These are phyloP conservation scores for Psilopogon haemacephalus DNA, from an alignment of 2,113 vertebrate species.

Conservation along the genomic window DNA sequence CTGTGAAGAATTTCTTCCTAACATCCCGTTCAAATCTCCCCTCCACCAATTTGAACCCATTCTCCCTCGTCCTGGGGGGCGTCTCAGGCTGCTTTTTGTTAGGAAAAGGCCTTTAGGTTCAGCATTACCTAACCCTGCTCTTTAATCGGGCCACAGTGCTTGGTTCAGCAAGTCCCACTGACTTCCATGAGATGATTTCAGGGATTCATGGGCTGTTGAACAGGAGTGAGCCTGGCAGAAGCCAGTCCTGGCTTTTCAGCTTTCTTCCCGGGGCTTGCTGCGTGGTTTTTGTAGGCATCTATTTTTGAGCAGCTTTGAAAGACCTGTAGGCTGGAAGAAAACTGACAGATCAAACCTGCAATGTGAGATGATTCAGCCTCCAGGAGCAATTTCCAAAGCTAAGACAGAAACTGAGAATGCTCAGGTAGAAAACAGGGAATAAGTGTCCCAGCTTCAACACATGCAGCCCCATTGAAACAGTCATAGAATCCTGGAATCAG, in stretches of 20 bases:
- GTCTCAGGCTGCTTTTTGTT: no score
- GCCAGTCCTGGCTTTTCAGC: neutral
- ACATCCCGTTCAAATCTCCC: no score
- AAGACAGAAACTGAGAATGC: neutral
- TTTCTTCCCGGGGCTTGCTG: neutral
- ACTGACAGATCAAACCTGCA: neutral
- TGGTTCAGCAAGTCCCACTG: neutral
- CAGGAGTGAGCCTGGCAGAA: neutral
- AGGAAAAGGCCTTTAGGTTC: no score
- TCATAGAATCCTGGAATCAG: no score
- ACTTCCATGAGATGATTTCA: neutral
- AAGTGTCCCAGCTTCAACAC: neutral
- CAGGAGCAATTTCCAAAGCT: neutral
- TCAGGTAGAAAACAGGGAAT: neutral
- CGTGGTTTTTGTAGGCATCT: neutral
- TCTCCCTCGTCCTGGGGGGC: no score
- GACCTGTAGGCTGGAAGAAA: neutral
- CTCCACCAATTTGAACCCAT: no score
- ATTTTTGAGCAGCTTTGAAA: neutral
- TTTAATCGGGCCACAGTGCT: neutral
- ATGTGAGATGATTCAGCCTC: neutral
- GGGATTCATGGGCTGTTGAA: neutral
- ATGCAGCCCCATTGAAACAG: neutral
- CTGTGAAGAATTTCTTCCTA: no score
- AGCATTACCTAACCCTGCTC: neutral